Conservation (phyloP, 2,888 invertebrate genomes). For the Nomada hirtipes region DNA sequence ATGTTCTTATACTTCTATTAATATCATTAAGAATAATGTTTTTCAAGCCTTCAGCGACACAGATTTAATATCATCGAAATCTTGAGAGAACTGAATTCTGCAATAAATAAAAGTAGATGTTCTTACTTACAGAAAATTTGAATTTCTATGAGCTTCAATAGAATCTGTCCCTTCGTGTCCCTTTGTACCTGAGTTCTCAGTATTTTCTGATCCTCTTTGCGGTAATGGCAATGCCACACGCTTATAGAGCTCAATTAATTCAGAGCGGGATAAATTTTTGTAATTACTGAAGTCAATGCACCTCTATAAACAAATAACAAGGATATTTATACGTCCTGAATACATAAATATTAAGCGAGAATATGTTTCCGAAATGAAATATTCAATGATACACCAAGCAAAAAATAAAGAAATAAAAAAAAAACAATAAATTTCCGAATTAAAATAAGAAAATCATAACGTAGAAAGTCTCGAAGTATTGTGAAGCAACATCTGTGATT, state of each 20-base stretch:
- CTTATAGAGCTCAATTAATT: conserved; percentile 77
- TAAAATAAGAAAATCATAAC: neutral
- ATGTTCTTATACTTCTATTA: neutral
- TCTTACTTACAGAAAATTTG: conserved; percentile 22
- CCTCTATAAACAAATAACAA: conserved; percentile 67
- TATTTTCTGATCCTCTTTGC: conserved; percentile 69
- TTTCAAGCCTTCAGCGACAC: neutral
- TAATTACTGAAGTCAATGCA: conserved; percentile 75
- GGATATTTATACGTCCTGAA: neutral
- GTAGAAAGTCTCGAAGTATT: neutral
- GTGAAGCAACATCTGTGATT: neutral
- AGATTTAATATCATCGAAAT: neutral
- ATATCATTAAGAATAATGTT: neutral
- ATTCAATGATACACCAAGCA: too few species aligned
- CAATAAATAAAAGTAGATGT: neutral
- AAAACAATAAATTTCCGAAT: neutral
- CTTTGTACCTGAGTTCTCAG: conserved; percentile 31
- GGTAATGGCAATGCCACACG: conserved; percentile 79
- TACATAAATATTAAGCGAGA: neutral
- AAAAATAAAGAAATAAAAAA: neutral
- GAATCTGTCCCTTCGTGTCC: conserved; percentile 28
- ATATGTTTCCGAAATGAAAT: neutral
- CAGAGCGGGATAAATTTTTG: conserved; percentile 67
- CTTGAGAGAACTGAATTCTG: too few species aligned
- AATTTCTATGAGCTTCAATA: neutral